phyloP scores from a whole-genome alignment of 2,797 vertebrate species.

The Sylvilagus floridanus region DNA sequence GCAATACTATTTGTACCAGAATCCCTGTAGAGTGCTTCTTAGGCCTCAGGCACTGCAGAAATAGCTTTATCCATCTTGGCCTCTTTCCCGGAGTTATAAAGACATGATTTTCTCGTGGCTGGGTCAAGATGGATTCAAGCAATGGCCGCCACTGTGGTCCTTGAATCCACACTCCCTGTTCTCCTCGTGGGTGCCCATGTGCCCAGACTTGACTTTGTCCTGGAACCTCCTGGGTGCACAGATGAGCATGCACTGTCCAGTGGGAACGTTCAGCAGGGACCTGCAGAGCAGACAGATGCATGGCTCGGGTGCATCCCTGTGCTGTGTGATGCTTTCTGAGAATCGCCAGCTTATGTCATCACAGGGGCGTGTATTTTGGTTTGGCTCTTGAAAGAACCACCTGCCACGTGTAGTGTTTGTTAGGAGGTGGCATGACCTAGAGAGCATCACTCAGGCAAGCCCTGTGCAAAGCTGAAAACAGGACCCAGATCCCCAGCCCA shows the following conservation, averaged over 20 bases:
- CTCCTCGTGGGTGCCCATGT: neutral
- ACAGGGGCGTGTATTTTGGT: neutral
- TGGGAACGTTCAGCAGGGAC: too few species aligned
- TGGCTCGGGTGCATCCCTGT: neutral
- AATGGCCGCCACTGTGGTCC: neutral
- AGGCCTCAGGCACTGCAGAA: neutral
- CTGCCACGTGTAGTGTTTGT: neutral
- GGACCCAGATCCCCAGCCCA: too few species aligned
- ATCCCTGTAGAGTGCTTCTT: neutral
- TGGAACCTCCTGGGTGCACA: too few species aligned
- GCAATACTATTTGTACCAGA: neutral
- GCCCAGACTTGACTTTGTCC: neutral
- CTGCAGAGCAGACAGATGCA: too few species aligned
- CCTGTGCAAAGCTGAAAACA: neutral
- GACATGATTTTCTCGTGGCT: neutral
- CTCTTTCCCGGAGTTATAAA: neutral
- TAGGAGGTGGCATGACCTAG: neutral
- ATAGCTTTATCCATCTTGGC: neutral
- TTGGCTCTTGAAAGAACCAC: neutral
- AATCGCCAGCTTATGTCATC: fast-evolving
- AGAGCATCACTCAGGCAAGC: neutral
- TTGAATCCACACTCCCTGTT: neutral
- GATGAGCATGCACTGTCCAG: too few species aligned
- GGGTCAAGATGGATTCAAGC: neutral
- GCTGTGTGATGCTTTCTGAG: fast-evolving